phyloP scores from a whole-genome alignment of 2,888 invertebrate species.

The Dichetophora obliterata region DNA sequence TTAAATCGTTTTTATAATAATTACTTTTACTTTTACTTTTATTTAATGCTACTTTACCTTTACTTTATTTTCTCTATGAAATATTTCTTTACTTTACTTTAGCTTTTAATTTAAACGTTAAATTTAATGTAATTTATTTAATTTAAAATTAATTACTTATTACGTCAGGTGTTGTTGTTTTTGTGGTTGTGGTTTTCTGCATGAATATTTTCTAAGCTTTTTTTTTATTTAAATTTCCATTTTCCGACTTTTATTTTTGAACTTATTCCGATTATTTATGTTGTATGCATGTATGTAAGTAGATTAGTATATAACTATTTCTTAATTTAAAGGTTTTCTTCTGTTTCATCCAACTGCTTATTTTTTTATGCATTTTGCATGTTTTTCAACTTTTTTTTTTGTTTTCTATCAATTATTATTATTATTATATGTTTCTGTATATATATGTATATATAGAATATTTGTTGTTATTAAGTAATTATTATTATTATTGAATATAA shows the following conservation, averaged over 20 bases:
- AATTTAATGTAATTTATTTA: slow-evolving; percentile 44
- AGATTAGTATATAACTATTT: slow-evolving; percentile 52
- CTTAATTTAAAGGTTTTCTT: slow-evolving; percentile 54
- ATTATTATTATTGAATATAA: slow-evolving; percentile 52
- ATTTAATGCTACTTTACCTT: slow-evolving; percentile 48
- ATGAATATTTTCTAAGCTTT: slow-evolving; percentile 38
- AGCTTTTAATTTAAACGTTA: slow-evolving; percentile 51
- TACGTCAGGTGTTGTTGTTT: slow-evolving; percentile 56
- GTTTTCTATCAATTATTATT: slow-evolving; percentile 50
- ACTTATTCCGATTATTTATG: slow-evolving; percentile 53
- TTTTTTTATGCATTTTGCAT: slow-evolving; percentile 43
- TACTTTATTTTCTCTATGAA: slow-evolving; percentile 34
- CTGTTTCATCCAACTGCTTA: slow-evolving; percentile 47
- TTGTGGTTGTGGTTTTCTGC: slow-evolving; percentile 32
- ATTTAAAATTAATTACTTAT: slow-evolving; percentile 48
- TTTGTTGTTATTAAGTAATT: slow-evolving; percentile 48
- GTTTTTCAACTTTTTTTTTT: slow-evolving; percentile 53
- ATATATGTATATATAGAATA: slow-evolving; percentile 53
- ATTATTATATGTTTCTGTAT: slow-evolving; percentile 40
- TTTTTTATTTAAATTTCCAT: slow-evolving; percentile 23
- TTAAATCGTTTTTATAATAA: slow-evolving; percentile 55
- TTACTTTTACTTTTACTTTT: slow-evolving; percentile 54
- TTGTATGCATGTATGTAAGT: slow-evolving; percentile 27
- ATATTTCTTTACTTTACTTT: slow-evolving; percentile 36
- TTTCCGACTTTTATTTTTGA: slow-evolving; percentile 45